Evolutionary conservation across 2,797 vertebrate genomes (phyloP).

Genomic region (Acipenser transmontanus): DNA sequence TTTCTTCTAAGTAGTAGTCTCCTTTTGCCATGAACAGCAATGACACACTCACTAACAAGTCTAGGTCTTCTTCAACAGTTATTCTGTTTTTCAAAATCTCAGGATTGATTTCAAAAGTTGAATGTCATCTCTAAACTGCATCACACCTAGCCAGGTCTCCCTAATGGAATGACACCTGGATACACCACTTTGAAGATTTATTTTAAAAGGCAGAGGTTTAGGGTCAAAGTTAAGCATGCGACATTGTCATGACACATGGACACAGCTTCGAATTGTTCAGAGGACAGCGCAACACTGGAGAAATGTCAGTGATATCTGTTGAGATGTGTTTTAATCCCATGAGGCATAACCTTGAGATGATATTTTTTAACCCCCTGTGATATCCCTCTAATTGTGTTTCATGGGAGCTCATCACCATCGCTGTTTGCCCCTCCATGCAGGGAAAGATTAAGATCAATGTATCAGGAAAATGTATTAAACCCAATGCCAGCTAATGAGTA

Average conservation of each 20-base stretch:
- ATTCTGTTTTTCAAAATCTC: too few species aligned
- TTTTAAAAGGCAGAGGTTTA: background rate
- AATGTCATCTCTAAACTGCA: too few species aligned
- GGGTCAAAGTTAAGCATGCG: background rate
- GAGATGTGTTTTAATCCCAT: background rate
- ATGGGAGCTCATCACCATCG: background rate
- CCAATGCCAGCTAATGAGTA: background rate
- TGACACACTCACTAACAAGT: too few species aligned
- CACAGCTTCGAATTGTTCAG: background rate
- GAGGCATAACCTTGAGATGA: background rate
- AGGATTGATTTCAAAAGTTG: too few species aligned
- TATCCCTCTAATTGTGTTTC: slow-evolving; percentile 1
- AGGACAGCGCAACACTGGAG: background rate
- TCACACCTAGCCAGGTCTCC: background rate
- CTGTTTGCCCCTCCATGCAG: background rate
- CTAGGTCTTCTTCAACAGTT: too few species aligned
- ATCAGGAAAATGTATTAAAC: background rate
- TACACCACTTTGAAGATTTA: background rate
- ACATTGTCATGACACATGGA: background rate
- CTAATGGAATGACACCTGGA: background rate
- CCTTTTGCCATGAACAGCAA: too few species aligned
- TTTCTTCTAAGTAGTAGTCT: too few species aligned
- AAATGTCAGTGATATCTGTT: background rate
- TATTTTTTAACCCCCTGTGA: slow-evolving; percentile 3
- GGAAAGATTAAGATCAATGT: background rate